Evolutionary conservation across 2,797 vertebrate species (phyloP).

Genomic region (Anas flavirostris): DNA sequence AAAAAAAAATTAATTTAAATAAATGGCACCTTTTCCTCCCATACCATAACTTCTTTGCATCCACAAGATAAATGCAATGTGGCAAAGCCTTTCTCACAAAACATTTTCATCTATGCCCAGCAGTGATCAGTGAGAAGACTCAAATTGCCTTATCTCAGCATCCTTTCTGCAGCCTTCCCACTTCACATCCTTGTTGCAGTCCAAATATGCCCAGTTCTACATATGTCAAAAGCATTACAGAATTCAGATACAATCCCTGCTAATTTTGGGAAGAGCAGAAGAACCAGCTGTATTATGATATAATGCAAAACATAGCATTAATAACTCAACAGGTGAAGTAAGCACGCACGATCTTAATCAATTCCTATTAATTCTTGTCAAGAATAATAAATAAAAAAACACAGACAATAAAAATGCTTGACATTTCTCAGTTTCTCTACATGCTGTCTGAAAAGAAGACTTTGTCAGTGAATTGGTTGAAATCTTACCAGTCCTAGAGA

Average conservation of each 20-base stretch:
- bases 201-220: constrained; percentile 31
- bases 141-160: constrained; percentile 45
- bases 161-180: constrained; percentile 23
- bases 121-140: constrained; percentile 46
- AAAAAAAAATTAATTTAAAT: background rate
- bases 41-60: background rate
- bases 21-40: background rate
- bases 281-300: background rate
- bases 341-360: constrained; percentile 18
- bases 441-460: background rate
- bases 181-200: background rate
- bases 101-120: constrained; percentile 53
- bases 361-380: background rate
- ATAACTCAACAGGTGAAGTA: background rate
- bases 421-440: constrained; percentile 32
- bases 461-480: constrained; percentile 10
- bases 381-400: background rate
- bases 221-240: constrained; percentile 1
- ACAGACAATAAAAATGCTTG: background rate
- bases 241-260: constrained; percentile 43
- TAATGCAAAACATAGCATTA: constrained; percentile 2
- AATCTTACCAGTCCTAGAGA: constrained; percentile 16
- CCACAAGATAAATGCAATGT: constrained; percentile 58
- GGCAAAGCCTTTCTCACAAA: constrained; percentile 46
- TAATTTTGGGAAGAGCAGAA: constrained; percentile 18